phyloP scores from a whole-genome alignment of 2,888 invertebrate species.

The Linnaemya vulpina region DNA sequence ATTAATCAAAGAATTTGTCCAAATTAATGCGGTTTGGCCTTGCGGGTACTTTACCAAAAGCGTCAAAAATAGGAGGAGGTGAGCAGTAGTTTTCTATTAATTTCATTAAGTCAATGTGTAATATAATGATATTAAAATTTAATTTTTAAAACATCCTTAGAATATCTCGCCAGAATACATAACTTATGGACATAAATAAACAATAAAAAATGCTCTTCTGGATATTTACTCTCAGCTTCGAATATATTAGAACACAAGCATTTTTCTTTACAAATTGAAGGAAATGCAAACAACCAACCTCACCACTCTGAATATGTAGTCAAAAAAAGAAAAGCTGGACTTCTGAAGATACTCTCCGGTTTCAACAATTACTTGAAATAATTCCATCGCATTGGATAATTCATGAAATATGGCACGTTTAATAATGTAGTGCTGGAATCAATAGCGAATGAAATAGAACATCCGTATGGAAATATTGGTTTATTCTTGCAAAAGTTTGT shows the following conservation, averaged over 20 bases:
- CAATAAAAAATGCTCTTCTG: no score
- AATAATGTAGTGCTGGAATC: constrained; percentile 45
- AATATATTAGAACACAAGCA: not conserved
- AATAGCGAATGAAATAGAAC: constrained; percentile 73
- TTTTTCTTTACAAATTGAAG: not conserved
- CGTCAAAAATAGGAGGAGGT: constrained; percentile 61
- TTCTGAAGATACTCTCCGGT: constrained; percentile 71
- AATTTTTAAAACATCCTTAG: not conserved
- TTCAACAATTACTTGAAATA: constrained; percentile 70
- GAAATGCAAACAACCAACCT: not conserved
- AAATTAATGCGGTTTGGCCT: constrained; percentile 76
- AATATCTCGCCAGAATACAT: not conserved
- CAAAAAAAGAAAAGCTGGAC: constrained; percentile 68
- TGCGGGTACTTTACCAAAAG: constrained; percentile 75
- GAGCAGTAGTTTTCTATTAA: not conserved
- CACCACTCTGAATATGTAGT: not conserved
- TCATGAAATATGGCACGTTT: not conserved
- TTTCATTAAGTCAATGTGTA: not conserved
- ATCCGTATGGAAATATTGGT: constrained; percentile 69
- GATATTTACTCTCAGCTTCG: no score
- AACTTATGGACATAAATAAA: no score
- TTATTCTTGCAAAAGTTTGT: constrained; percentile 70
- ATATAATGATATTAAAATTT: not conserved
- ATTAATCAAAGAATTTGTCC: constrained; percentile 75
- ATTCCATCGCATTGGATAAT: constrained; percentile 68